Percentiles rank a stretch among this genome's conserved stretches.
phyloP scores from a whole-genome alignment of 2,113 vertebrate species.

The Sitta europaea region DNA sequence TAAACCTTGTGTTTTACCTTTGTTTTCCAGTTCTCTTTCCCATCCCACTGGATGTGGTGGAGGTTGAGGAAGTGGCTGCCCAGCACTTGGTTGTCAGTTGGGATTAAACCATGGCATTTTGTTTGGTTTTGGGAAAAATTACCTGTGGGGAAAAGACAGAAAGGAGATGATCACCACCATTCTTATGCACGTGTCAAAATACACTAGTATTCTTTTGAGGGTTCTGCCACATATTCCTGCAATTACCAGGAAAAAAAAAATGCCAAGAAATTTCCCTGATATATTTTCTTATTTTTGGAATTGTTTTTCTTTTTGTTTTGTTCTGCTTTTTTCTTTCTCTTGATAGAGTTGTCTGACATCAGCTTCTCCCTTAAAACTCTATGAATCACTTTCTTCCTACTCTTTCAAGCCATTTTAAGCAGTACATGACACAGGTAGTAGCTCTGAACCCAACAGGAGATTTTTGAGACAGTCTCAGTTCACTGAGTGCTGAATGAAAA shows the following conservation, averaged over 20 bases:
- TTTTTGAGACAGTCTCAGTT: constrained; percentile 50
- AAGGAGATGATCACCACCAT: background rate
- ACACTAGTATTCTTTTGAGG: background rate
- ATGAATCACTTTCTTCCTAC: background rate
- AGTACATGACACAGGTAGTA: background rate
- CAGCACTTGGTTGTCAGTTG: accelerated
- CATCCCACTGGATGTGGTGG: accelerated
- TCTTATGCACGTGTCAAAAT: background rate
- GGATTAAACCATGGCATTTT: background rate
- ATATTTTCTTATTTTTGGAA: background rate
- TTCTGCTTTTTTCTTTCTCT: background rate
- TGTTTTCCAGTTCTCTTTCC: background rate
- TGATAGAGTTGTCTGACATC: background rate
- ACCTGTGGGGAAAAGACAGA: background rate
- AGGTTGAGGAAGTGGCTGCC: background rate
- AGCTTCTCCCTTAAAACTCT: background rate
- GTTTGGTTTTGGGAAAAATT: background rate
- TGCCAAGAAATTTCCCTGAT: background rate
- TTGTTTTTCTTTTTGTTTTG: background rate
- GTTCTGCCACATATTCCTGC: background rate
- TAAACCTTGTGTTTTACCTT: background rate
- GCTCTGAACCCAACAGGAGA: background rate
- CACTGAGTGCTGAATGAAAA: constrained; percentile 26
- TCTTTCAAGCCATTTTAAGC: background rate
- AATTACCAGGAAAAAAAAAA: background rate